Base-by-base conservation (phyloP, 2,797 vertebrate genomes). In the Amniataba percoides region DNA sequence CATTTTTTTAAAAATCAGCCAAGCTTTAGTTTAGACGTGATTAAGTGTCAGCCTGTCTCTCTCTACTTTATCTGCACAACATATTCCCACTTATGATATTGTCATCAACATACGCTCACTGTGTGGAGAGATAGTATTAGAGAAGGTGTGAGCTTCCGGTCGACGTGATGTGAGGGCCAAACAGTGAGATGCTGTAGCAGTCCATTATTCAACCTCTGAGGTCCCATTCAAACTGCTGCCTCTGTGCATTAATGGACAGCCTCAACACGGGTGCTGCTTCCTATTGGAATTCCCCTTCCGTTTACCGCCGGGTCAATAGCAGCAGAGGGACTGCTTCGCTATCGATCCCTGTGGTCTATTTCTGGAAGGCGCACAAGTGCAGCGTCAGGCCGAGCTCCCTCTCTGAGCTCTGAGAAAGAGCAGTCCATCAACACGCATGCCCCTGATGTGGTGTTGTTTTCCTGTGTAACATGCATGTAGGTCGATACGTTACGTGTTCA, bases 221-320 rank as follows among this genome's bases (percentile, higher is more conserved):
- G 69, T 81, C 64, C 81, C 67, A 83, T 89, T 90, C 76, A 82
- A 71, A 70, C 65, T n/a, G 71, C 88, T 88, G 89, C 77, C 88
- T 86, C 43, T 15, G 59, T 62, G 83, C 77, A 82, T 85, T 90
- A 88, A 90, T 87, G 86, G 81, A 89, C 61, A 19, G 78, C 64
- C 55, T 79, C 62, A 55, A 63, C 80, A 40, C 80, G 61, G 83
- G 72, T 71, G 82, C 79, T 74, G 82, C 80, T 78, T 84, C 88
- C 77, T 79, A 92, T 93, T 94, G 89, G 88, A 89, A 93, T 93
- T 94, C 92, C 89, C 89, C 88, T 92, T 92, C 67, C 62, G 78
- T 92, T 87, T 73, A 49, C 85, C 16, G 69, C 15, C 34, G 73
- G 89, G 88, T 92, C 89, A 89, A 79, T 79, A 75, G 71, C 63